Evolutionary conservation across 2,888 invertebrate species (phyloP).

Genomic region (Melanophora roralis): DNA sequence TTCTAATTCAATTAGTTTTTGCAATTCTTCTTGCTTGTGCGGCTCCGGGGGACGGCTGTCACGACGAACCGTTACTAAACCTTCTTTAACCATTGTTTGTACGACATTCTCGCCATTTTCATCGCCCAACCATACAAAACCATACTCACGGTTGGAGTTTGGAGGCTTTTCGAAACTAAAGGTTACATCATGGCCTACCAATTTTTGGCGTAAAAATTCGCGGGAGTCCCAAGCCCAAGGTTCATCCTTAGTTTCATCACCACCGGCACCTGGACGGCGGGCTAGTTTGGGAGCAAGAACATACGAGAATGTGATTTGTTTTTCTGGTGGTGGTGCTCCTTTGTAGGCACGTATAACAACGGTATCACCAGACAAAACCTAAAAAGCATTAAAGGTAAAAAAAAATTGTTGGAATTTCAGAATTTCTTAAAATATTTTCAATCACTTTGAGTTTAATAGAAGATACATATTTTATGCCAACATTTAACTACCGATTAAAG

Average conservation of each 20-base stretch:
- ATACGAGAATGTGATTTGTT: slow-evolving; percentile 92
- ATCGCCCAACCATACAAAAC: slow-evolving; percentile 89
- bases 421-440: no score
- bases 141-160: slow-evolving; percentile 91
- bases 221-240: slow-evolving; percentile 99
- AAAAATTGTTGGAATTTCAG: no score
- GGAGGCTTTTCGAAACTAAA: slow-evolving; percentile 91
- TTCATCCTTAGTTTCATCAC: slow-evolving; percentile 88
- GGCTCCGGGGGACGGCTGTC: slow-evolving; percentile 80
- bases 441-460: no score
- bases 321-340: slow-evolving; percentile 93
- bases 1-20: slow-evolving; percentile 89
- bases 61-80: slow-evolving; percentile 88
- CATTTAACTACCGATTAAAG: no score
- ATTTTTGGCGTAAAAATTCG: slow-evolving; percentile 93
- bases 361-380: slow-evolving; percentile 98
- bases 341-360: slow-evolving; percentile 92
- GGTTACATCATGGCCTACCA: slow-evolving; percentile 93
- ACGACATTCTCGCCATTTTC: slow-evolving; percentile 90
- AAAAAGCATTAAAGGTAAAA: slow-evolving; percentile 66
- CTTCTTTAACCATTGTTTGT: slow-evolving; percentile 92
- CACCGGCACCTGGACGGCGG: slow-evolving; percentile 81
- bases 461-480: no score
- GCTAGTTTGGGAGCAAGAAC: slow-evolving; percentile 95
- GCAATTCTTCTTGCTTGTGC: slow-evolving; percentile 83